phyloP scores from a whole-genome alignment of 2,888 invertebrate genomes.

The Cantharis flavilabris region DNA sequence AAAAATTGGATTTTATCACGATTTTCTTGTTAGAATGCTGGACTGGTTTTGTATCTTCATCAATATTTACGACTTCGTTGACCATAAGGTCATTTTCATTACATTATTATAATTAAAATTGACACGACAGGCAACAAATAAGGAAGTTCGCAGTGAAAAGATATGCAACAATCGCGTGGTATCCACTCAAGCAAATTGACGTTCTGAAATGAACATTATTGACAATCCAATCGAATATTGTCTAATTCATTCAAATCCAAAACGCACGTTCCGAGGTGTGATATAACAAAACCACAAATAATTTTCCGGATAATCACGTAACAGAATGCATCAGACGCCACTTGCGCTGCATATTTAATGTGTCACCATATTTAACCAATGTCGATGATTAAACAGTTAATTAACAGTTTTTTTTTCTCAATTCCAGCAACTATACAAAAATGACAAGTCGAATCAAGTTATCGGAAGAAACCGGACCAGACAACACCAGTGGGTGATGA shows the following conservation, averaged over 20 bases:
- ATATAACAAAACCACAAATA: background rate
- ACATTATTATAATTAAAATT: background rate
- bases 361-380: background rate
- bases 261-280: background rate
- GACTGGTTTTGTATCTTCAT: slow-evolving; percentile 11
- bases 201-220: background rate
- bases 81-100: background rate
- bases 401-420: background rate
- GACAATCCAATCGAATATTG: background rate
- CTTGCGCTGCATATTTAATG: background rate
- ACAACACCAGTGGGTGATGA: background rate
- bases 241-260: background rate
- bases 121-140: background rate
- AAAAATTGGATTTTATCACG: background rate
- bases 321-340: background rate
- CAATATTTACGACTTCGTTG: slow-evolving; percentile 6
- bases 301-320: background rate
- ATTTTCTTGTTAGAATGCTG: background rate
- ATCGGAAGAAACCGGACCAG: background rate
- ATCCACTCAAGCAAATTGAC: background rate
- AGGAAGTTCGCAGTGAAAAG: background rate
- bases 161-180: background rate
- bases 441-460: background rate
- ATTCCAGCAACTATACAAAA: background rate
- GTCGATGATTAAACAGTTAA: background rate